Evolutionary conservation across 2,888 invertebrate genomes (phyloP).

Genomic region (Sesamia inferens): DNA sequence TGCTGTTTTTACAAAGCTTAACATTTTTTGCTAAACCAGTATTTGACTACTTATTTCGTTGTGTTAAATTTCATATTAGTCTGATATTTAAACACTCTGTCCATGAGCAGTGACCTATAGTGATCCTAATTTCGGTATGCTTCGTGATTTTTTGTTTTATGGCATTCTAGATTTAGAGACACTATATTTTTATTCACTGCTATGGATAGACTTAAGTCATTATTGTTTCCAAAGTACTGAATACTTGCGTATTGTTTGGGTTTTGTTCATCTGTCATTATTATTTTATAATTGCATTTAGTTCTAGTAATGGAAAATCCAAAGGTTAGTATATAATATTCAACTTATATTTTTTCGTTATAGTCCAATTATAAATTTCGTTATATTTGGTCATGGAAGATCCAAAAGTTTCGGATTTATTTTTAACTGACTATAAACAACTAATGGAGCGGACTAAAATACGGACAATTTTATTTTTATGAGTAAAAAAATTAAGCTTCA

Average conservation of each 20-base stretch:
- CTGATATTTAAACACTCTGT: slow-evolving; percentile 81
- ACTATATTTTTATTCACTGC: slow-evolving; percentile 80
- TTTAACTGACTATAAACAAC: slow-evolving; percentile 56
- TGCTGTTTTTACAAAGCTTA: slow-evolving; percentile 89
- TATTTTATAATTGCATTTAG: slow-evolving; percentile 89
- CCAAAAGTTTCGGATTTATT: slow-evolving; percentile 69
- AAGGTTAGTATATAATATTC: slow-evolving; percentile 87
- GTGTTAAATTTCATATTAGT: slow-evolving; percentile 88
- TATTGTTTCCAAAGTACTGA: slow-evolving; percentile 88
- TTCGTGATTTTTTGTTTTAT: slow-evolving; percentile 79
- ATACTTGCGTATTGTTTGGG: slow-evolving; percentile 83
- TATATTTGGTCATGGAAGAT: slow-evolving; percentile 77
- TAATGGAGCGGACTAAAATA: slow-evolving; percentile 43
- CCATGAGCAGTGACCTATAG: slow-evolving; percentile 82
- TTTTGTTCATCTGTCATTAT: slow-evolving; percentile 82
- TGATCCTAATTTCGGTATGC: slow-evolving; percentile 76
- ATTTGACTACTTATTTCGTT: slow-evolving; percentile 88
- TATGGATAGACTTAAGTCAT: slow-evolving; percentile 84
- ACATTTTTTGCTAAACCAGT: slow-evolving; percentile 89
- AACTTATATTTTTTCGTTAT: slow-evolving; percentile 73
- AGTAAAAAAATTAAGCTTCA: slow-evolving; percentile 55
- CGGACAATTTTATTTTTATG: slow-evolving; percentile 54
- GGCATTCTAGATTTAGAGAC: slow-evolving; percentile 78
- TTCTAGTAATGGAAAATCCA: slow-evolving; percentile 89
- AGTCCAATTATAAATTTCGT: slow-evolving; percentile 76